A percentile compares a stretch with the other conserved stretches of the same genome.
Conservation (phyloP, 2,888 invertebrate species). For the Seladonia tumulorum region DNA sequence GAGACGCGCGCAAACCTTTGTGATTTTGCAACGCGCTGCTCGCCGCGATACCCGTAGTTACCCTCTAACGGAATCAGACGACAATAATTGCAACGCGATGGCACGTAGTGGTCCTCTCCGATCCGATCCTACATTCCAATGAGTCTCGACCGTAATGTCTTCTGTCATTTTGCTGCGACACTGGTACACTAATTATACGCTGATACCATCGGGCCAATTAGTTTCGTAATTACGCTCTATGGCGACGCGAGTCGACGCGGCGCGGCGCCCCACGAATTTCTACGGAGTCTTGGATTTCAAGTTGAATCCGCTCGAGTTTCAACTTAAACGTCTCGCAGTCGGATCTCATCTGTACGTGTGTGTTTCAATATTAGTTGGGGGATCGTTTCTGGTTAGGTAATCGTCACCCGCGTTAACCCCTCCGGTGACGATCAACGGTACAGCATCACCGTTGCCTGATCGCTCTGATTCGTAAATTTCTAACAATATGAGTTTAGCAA, state of each 20-base stretch:
- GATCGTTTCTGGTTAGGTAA: not conserved
- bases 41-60: slow-evolving; percentile 45
- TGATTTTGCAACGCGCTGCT: slow-evolving; percentile 25
- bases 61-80: slow-evolving; percentile 59
- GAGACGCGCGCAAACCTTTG: slow-evolving; percentile 30
- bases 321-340: not conserved
- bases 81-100: slow-evolving; percentile 59
- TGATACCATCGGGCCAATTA: slow-evolving; percentile 34
- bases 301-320: not conserved
- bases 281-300: not conserved
- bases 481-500: not conserved
- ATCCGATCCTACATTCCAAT: slow-evolving; percentile 58
- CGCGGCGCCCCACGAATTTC: not conserved
- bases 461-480: not conserved
- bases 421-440: not conserved
- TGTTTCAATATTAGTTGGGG: not conserved
- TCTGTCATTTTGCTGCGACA: slow-evolving; percentile 54
- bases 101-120: slow-evolving; percentile 57
- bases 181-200: slow-evolving; percentile 13
- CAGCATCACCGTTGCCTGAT: not conserved
- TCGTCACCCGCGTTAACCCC: not conserved
- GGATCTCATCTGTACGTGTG: not conserved
- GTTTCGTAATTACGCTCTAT: slow-evolving; percentile 25
- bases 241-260: not conserved
- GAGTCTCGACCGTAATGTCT: slow-evolving; percentile 58